Conservation (phyloP, 2,113 vertebrate species). For the Cololabis saira region DNA sequence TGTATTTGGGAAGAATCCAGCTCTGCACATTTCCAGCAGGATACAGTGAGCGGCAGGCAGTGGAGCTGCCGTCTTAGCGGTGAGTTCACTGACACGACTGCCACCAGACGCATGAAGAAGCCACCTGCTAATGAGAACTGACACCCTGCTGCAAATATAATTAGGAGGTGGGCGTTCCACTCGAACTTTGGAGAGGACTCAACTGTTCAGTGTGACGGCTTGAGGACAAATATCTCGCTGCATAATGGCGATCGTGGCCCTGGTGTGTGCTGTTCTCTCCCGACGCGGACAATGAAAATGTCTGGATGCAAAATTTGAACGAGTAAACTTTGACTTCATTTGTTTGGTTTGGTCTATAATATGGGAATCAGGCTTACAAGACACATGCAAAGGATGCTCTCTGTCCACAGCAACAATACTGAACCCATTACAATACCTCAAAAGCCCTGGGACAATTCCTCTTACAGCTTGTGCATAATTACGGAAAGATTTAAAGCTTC, state of each 20-base stretch:
- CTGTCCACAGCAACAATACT: too few species aligned
- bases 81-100: constrained; percentile 25
- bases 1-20: constrained; percentile 21
- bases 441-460: too few species aligned
- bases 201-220: constrained; percentile 44
- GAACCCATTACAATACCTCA: too few species aligned
- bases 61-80: constrained; percentile 24
- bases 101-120: constrained; percentile 48
- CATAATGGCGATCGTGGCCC: not conserved
- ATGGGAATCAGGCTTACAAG: too few species aligned
- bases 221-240: constrained; percentile 17
- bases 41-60: constrained; percentile 35
- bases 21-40: not conserved
- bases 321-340: too few species aligned
- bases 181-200: constrained; percentile 43
- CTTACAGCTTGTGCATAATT: too few species aligned
- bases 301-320: too few species aligned
- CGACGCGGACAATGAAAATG: too few species aligned
- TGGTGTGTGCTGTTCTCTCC: constrained; percentile 1
- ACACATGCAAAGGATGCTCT: too few species aligned
- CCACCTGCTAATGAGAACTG: constrained; percentile 65
- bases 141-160: constrained; percentile 48
- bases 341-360: too few species aligned
- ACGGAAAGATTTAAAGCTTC: too few species aligned
- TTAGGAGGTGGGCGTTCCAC: constrained; percentile 41